Base-by-base conservation (phyloP, 2,888 invertebrate genomes). In the Pristionchus japonicus region DNA sequence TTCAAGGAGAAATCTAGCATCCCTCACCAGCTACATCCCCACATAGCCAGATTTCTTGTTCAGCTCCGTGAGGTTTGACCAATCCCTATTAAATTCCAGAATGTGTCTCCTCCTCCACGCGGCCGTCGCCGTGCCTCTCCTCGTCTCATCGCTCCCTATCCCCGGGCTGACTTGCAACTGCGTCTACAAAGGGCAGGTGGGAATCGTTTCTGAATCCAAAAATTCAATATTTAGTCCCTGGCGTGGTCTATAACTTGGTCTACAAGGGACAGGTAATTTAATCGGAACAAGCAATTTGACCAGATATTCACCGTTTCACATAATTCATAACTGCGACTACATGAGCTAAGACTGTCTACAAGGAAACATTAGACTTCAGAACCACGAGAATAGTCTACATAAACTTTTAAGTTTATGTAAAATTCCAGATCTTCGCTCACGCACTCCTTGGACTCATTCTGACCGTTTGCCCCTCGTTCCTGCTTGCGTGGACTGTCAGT, bases 371-470 rank as follows among this genome's bases (percentile, higher is more conserved):
- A 7, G 13, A 2, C 40, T n/a, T 20, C 47, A 80, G 15, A 17
- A 43, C 4, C 6, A 40, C 11, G 34, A 70, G 70, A 70, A 6
- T 13, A 31, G 34, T 20, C 20, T 3, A 34, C 11, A 31, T 20
- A 37, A 27, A 23, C 31, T 37, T 23, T 7, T 11, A 20, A 37
- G 11, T 37, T 40, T 40, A 20, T 37, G 3, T 47, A 6, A 40
- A 43, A 83, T 34, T 47, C 4, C 91, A 92, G 89, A 80, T 91
- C 1, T 88, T 89, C 20, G 91, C 91, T 27, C 92, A 92, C 82
- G 88, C 40, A 13, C 74, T 91, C 15, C 83, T 91, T 7, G 90
- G 90, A 3, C 15, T 91, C 23, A 70, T 91, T 34, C 90, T 91
- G 43, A 89, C 90, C 0, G 67, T 91, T 11, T 87, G 64, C 3